A percentile compares a stretch with the other conserved stretches of the same genome.
phyloP scores from a whole-genome alignment of 2,888 invertebrate species.

The Biston betularia region DNA sequence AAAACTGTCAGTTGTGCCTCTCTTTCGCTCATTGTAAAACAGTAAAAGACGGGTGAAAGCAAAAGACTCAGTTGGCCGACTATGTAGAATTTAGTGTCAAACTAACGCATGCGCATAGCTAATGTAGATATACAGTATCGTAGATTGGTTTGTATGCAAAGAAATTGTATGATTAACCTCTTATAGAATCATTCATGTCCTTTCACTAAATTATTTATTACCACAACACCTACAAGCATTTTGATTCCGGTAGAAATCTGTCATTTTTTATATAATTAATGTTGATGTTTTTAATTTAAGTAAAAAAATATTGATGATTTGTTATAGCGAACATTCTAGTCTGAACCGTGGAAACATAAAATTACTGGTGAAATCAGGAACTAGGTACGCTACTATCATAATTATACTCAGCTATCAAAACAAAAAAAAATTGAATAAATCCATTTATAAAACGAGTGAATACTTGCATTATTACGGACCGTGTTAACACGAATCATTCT shows the following conservation, averaged over 20 bases:
- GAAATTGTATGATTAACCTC: conserved; percentile 47
- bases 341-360: conserved; percentile 3
- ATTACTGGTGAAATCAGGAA: conserved; percentile 42
- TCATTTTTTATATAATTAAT: too few species aligned
- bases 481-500: conserved; percentile 11
- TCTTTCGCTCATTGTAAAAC: conserved; percentile 60
- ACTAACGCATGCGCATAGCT: conserved; percentile 53
- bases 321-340: background rate
- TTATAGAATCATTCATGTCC: conserved; percentile 5
- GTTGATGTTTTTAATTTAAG: too few species aligned
- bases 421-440: conserved; percentile 31
- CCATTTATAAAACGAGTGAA: conserved; percentile 20
- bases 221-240: conserved; percentile 1
- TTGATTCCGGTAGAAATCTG: background rate
- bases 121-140: conserved; percentile 38
- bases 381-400: conserved; percentile 14
- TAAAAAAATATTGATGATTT: background rate
- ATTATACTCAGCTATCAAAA: conserved; percentile 22
- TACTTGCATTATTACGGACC: conserved; percentile 9
- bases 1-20: conserved; percentile 68
- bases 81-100: conserved; percentile 83
- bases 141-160: conserved; percentile 45
- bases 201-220: conserved; percentile 22
- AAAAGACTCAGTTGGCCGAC: conserved; percentile 71
- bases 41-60: conserved; percentile 69